Base-by-base conservation (phyloP, 2,888 invertebrate genomes). In the Tiliacea citrago region DNA sequence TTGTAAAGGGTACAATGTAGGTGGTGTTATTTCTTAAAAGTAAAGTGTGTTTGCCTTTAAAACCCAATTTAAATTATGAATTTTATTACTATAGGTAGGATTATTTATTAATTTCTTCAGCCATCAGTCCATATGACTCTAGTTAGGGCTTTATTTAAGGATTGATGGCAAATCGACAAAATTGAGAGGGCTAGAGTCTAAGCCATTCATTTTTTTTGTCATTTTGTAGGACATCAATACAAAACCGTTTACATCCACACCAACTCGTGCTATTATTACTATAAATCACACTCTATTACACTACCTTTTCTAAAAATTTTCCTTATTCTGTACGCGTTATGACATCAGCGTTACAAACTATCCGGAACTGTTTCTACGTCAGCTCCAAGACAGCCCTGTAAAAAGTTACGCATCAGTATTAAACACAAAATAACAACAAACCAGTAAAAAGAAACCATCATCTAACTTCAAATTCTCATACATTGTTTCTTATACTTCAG, bases 401-500 rank as follows among this genome's bases (percentile, higher is more conserved):
- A 29, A 29, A 45, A 1, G 4, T 29, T 7, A 47, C 2, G 0
- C 47, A n/a, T 35, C 35, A 35, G 10, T 47, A 35, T 47, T 72
- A 7, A 72, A 16, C 18, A 35, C 7, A 45, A 6, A 42, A 45
- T n/a, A 29, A 18, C 6, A 29, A 18, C 6, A 8, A 5, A 71
- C 9, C 12, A 45, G 13, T 29, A 29, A 29, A 24, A 13, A 21
- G 16, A n/a, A 9, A 71, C 9, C 18, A 39, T 60, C 12, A 13
- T 68, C 18, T 12, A 35, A 35, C 45, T 58, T 10, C 35, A 39
- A 60, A 47, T 21, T 42, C 8, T 67, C 8, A 70, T n/a, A 2
- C 16, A 24, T 35, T 45, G 12, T 63, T 35, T 65, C 18, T 42
- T 42, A 47, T 75, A 82, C 75, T 70, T 83, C 88, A 96, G 96